Evolutionary conservation across 2,797 vertebrate species (phyloP).

Genomic region (Momotus momota): DNA sequence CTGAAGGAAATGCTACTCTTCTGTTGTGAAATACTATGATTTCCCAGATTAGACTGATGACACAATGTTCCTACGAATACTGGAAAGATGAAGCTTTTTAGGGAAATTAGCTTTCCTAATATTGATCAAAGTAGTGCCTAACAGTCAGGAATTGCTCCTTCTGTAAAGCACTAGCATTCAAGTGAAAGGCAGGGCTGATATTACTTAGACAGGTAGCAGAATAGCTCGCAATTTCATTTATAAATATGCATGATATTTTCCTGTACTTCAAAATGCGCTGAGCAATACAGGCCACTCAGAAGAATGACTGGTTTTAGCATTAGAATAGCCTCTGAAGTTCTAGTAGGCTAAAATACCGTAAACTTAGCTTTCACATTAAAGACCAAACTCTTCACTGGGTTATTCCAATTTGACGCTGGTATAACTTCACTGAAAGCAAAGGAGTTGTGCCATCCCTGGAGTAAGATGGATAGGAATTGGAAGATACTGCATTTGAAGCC

Average conservation of each 20-base stretch:
- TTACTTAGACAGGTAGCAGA: background rate
- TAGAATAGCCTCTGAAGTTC: background rate
- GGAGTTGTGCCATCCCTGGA: background rate
- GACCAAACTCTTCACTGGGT: background rate
- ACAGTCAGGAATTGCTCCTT: background rate
- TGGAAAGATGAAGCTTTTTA: background rate
- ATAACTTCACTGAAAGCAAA: background rate
- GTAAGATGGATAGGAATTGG: background rate
- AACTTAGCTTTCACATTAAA: background rate
- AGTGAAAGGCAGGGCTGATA: background rate
- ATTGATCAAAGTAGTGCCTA: background rate
- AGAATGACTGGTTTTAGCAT: background rate
- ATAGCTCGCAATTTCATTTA: background rate
- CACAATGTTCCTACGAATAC: background rate
- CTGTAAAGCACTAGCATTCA: background rate
- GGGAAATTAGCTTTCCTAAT: background rate
- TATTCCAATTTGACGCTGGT: background rate
- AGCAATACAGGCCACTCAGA: background rate
- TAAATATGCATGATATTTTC: background rate
- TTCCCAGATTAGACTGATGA: background rate
- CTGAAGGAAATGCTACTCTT: background rate
- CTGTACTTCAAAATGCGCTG: background rate
- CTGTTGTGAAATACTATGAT: background rate
- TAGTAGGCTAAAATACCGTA: background rate
- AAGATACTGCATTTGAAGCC: background rate